These are phyloP conservation scores for Rhagologus leucostigma DNA, from an alignment of 2,113 vertebrate species.

Conservation along the genomic window DNA sequence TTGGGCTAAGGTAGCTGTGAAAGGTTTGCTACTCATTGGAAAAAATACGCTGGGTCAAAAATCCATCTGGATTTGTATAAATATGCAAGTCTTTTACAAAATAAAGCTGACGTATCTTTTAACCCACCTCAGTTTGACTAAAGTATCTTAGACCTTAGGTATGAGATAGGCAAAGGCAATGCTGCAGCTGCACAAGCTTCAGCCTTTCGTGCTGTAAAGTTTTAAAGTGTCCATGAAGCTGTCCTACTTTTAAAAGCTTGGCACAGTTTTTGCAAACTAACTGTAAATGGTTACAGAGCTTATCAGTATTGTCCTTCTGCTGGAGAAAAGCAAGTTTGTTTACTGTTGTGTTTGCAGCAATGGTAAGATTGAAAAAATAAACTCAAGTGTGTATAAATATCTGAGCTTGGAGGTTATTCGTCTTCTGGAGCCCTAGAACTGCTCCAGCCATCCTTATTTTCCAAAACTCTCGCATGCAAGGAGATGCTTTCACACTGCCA, in stretches of 20 bases:
- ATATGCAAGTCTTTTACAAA: not conserved
- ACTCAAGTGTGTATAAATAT: not conserved
- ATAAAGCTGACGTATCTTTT: not conserved
- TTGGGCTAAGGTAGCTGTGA: not conserved
- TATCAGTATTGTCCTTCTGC: not conserved
- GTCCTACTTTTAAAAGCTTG: not conserved
- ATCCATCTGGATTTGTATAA: not conserved
- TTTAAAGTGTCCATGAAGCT: not conserved
- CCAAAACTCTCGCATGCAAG: not conserved
- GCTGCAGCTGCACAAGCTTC: not conserved
- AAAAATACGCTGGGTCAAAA: not conserved
- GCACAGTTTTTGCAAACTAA: not conserved
- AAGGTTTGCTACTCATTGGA: not conserved
- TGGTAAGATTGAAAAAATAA: not conserved
- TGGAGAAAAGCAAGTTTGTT: not conserved
- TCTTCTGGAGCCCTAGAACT: not conserved
- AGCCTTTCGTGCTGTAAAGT: not conserved
- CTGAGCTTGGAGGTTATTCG: not conserved
- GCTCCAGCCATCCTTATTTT: not conserved
- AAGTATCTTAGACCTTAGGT: not conserved
- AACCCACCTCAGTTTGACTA: not conserved
- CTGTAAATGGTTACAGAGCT: not conserved
- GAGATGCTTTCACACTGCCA: not conserved
- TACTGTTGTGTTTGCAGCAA: not conserved
- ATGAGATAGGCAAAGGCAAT: not conserved